Conservation (phyloP, 2,888 invertebrate genomes). For the Craniophora ligustri region DNA sequence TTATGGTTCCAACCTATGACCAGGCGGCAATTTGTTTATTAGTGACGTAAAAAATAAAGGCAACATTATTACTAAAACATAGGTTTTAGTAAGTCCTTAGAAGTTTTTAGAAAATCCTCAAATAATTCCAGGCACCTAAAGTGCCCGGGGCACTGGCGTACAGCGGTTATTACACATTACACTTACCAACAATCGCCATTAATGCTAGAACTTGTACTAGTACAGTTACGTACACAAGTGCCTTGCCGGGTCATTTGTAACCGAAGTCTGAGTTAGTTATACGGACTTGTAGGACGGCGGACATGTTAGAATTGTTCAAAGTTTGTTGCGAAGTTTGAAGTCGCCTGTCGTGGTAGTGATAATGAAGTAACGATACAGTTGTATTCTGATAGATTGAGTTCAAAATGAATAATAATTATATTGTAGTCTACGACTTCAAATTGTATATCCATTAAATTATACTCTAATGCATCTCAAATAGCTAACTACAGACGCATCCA, state of each 20-base stretch:
- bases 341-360: conserved; percentile 32
- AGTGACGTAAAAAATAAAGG: not conserved
- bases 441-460: not conserved
- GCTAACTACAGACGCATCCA: too few species aligned
- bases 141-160: conserved; percentile 33
- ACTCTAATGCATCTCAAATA: too few species aligned
- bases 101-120: conserved; percentile 41
- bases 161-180: conserved; percentile 79
- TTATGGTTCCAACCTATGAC: too few species aligned
- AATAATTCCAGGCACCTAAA: conserved; percentile 23
- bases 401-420: conserved; percentile 5
- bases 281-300: conserved; percentile 28
- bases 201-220: conserved; percentile 75
- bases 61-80: conserved; percentile 3
- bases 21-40: too few species aligned
- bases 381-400: not conserved
- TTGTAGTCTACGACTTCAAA: not conserved
- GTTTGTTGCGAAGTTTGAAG: conserved; percentile 20
- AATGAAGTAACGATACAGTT: conserved; percentile 26
- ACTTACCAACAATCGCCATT: conserved; percentile 84
- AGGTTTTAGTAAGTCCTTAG: not conserved
- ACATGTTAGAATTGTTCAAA: conserved; percentile 33
- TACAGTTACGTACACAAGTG: conserved; percentile 78
- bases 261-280: conserved; percentile 48
- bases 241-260: conserved; percentile 75